phyloP scores from a whole-genome alignment of 2,113 vertebrate species.

The Grus americana region DNA sequence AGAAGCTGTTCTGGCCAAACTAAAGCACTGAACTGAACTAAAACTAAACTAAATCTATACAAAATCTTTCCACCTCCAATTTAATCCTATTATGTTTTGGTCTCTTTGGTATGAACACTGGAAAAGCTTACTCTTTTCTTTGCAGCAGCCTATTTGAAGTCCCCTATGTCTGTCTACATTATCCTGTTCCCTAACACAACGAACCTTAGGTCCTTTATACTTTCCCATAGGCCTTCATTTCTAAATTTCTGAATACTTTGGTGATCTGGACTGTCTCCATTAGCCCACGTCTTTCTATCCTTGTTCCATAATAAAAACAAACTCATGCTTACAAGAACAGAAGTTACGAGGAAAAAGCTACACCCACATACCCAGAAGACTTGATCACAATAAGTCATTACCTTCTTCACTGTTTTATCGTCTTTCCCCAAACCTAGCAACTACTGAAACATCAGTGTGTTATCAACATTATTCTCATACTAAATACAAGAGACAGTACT shows the following conservation, averaged over 20 bases:
- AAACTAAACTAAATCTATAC: not conserved
- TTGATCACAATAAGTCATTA: not conserved
- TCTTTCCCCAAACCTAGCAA: not conserved
- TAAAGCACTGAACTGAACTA: not conserved
- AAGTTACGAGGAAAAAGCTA: not conserved
- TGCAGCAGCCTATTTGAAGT: not conserved
- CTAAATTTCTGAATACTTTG: not conserved
- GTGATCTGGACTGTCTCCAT: not conserved
- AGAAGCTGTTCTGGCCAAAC: not conserved
- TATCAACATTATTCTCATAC: too few relatives aligned
- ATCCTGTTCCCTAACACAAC: not conserved
- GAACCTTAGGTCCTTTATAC: not conserved
- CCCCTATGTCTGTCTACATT: not conserved
- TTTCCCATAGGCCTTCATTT: not conserved
- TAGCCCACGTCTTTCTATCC: not conserved
- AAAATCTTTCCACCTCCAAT: not conserved
- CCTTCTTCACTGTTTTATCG: not conserved
- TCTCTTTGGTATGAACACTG: not conserved
- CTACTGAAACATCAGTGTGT: too few relatives aligned
- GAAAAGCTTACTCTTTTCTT: not conserved
- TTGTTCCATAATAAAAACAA: not conserved
- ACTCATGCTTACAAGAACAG: not conserved
- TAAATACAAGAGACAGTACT: too few relatives aligned
- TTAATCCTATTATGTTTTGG: not conserved
- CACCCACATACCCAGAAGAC: not conserved